These are phyloP conservation scores for Montipora cactus DNA, from an alignment of 64 coral and sea anemone genomes.

Conservation along the genomic window DNA sequence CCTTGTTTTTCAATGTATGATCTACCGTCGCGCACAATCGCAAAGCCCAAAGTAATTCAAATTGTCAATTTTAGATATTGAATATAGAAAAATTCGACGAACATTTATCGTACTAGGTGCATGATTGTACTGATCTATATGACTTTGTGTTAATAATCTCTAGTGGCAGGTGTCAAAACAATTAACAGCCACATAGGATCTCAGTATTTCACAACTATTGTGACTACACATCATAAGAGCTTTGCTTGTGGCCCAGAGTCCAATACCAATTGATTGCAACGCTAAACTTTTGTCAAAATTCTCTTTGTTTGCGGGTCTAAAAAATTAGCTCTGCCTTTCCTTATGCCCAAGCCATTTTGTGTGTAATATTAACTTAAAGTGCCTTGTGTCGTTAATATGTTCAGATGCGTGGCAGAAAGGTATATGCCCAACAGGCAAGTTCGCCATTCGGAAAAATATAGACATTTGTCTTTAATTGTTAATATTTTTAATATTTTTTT, in stretches of 20 bases:
- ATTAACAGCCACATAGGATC: not conserved
- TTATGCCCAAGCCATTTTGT: not conserved
- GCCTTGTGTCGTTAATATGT: too few species aligned
- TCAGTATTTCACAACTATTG: not conserved
- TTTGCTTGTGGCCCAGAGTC: not conserved
- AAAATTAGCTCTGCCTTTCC: not conserved
- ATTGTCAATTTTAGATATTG: not conserved
- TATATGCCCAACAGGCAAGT: too few species aligned
- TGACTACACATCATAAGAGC: not conserved
- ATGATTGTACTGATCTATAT: not conserved
- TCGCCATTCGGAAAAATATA: too few species aligned
- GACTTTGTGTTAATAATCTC: not conserved
- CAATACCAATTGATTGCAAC: not conserved
- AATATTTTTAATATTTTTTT: too few species aligned
- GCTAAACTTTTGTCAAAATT: not conserved
- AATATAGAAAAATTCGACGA: not conserved
- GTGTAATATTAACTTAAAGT: too few species aligned
- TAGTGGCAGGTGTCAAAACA: not conserved
- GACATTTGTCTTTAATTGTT: too few species aligned
- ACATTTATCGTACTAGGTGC: not conserved
- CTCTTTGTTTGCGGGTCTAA: not conserved
- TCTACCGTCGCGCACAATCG: not conserved
- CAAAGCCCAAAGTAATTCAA: not conserved
- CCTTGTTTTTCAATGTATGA: not conserved
- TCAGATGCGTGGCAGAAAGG: too few species aligned